These are phyloP conservation scores for Maniola jurtina DNA, from an alignment of 1,140 invertebrate species.

Conservation along the genomic window DNA sequence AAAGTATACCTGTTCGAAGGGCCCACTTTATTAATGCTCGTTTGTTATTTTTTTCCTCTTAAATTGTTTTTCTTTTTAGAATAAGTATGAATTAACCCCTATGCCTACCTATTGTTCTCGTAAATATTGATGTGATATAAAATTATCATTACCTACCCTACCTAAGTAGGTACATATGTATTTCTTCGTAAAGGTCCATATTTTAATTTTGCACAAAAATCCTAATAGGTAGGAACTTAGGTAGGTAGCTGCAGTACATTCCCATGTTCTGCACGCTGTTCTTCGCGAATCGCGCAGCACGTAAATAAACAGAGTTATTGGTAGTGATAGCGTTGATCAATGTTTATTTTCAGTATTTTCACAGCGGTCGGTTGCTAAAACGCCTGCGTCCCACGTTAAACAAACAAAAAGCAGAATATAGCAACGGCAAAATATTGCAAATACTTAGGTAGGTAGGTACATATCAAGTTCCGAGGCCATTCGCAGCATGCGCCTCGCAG, in stretches of 20 bases:
- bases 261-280: no score
- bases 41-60: constrained; percentile 30
- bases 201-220: no score
- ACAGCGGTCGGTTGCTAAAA: constrained; percentile 11
- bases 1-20: constrained; percentile 25
- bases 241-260: no score
- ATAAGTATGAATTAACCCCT: constrained; percentile 6
- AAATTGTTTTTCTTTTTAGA: constrained; percentile 26
- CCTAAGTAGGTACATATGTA: no score
- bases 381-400: constrained; percentile 17
- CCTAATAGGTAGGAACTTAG: no score
- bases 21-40: constrained; percentile 32
- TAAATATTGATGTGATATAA: not conserved
- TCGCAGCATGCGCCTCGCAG: constrained; percentile 42
- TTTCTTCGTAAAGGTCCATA: no score
- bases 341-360: constrained; percentile 17
- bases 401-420: constrained; percentile 55
- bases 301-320: constrained; percentile 14
- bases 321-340: constrained; percentile 14
- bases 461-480: constrained; percentile 34
- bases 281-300: not conserved
- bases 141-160: no score
- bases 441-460: no score
- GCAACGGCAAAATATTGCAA: constrained; percentile 55
- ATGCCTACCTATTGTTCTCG: not conserved